Evolutionary conservation across 2,888 invertebrate genomes (phyloP).

Genomic region (Aphrophora alni): DNA sequence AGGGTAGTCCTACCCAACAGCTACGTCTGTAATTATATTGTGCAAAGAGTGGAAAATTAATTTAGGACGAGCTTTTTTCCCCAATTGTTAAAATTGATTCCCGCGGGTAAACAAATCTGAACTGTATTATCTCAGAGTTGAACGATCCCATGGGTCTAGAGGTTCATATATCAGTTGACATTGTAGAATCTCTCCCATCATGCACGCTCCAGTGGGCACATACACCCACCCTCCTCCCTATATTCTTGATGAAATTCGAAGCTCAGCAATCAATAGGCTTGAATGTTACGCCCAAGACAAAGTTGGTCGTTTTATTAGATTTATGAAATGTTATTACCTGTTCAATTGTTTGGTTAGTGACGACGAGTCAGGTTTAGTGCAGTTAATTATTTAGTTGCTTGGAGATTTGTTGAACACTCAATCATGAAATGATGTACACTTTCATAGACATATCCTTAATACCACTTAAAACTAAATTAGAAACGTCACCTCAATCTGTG

Average conservation of each 20-base stretch:
- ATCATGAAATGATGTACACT: no score
- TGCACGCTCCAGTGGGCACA: background rate
- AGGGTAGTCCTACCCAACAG: no score
- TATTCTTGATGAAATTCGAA: background rate
- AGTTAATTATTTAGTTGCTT: no score
- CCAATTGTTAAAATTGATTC: background rate
- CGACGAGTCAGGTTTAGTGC: no score
- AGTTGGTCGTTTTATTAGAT: background rate
- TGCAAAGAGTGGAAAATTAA: background rate
- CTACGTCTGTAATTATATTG: no score
- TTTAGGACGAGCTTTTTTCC: background rate
- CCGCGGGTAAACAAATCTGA: background rate
- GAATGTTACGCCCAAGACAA: background rate
- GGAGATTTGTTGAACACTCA: no score
- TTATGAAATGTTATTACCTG: no score
- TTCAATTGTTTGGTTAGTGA: no score
- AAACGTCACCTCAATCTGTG: no score
- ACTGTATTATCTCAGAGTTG: background rate
- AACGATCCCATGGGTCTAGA: background rate
- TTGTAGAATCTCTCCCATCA: background rate
- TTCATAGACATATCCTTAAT: no score
- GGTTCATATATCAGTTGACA: conserved; percentile 9
- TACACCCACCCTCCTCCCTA: background rate
- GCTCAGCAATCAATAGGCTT: background rate
- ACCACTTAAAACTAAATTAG: no score